These are phyloP conservation scores for Villa cingulata DNA, from an alignment of 2,888 invertebrate genomes.

Conservation along the genomic window DNA sequence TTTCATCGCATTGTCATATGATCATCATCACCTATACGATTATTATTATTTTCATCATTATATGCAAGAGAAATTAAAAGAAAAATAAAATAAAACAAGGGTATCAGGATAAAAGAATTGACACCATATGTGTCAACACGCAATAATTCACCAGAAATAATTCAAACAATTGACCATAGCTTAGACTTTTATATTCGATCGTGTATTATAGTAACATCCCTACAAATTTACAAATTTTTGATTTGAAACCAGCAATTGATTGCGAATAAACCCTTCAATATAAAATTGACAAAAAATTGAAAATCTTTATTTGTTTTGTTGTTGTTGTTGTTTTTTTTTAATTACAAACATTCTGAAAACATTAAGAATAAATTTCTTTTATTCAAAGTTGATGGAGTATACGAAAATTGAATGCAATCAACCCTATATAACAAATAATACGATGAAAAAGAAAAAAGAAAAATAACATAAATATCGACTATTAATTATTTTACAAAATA, in stretches of 20 bases:
- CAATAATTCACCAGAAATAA: slow-evolving; percentile 38
- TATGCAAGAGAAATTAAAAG: slow-evolving; percentile 1
- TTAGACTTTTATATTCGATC: slow-evolving; percentile 6
- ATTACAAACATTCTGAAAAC: no score
- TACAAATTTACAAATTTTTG: background rate
- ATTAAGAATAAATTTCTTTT: no score
- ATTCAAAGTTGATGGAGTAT: no score
- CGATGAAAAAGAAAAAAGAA: no score
- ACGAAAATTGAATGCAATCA: no score
- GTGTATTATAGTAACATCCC: background rate
- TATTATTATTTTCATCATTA: no score
- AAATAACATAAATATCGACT: background rate
- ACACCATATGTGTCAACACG: slow-evolving; percentile 39
- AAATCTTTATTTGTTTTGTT: no score
- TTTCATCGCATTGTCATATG: background rate
- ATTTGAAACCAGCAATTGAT: background rate
- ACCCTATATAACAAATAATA: no score
- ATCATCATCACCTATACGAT: background rate
- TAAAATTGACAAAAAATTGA: no score
- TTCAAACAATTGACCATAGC: slow-evolving; percentile 33
- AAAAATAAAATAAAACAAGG: background rate
- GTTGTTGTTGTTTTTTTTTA: no score
- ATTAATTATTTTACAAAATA: slow-evolving; percentile 5
- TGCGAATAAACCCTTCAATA: background rate
- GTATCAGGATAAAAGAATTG: slow-evolving; percentile 23